These are phyloP conservation scores for Datnioides undecimradiatus DNA, from an alignment of 2,113 vertebrate genomes.

Conservation along the genomic window DNA sequence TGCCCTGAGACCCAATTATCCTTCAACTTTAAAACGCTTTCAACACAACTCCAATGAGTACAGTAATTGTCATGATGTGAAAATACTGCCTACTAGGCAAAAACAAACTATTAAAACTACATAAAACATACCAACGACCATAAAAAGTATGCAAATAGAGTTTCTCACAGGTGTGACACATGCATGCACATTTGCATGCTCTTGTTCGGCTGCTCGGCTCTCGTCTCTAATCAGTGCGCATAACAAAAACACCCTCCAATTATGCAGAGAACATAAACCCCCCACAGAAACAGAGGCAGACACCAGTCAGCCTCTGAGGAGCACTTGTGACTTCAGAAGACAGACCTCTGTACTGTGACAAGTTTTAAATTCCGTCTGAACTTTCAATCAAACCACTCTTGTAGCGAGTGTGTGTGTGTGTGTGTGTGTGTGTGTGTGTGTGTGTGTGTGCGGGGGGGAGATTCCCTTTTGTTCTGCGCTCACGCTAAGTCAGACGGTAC, in stretches of 20 bases:
- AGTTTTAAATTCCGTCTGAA: constrained; percentile 71
- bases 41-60: background rate
- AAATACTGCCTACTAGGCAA: background rate
- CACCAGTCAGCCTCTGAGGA: constrained; percentile 38
- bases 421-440: background rate
- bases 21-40: background rate
- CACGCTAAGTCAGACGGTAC: constrained; percentile 40
- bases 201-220: background rate
- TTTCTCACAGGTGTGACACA: constrained; percentile 25
- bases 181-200: constrained; percentile 1
- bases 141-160: constrained; percentile 30
- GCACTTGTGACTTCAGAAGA: constrained; percentile 53
- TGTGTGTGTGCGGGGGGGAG: background rate
- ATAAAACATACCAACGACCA: constrained; percentile 9
- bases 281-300: constrained; percentile 24
- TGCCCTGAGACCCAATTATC: background rate
- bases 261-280: constrained; percentile 53
- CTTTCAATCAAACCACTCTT: constrained; percentile 64
- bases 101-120: constrained; percentile 32
- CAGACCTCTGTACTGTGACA: constrained; percentile 58
- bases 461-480: constrained; percentile 34
- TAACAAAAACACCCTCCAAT: constrained; percentile 42
- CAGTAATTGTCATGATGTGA: constrained; percentile 11
- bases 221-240: constrained; percentile 50
- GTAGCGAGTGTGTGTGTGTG: background rate